Evolutionary conservation across 2,888 invertebrate species (phyloP).

Genomic region (Gymnosoma rotundatum): DNA sequence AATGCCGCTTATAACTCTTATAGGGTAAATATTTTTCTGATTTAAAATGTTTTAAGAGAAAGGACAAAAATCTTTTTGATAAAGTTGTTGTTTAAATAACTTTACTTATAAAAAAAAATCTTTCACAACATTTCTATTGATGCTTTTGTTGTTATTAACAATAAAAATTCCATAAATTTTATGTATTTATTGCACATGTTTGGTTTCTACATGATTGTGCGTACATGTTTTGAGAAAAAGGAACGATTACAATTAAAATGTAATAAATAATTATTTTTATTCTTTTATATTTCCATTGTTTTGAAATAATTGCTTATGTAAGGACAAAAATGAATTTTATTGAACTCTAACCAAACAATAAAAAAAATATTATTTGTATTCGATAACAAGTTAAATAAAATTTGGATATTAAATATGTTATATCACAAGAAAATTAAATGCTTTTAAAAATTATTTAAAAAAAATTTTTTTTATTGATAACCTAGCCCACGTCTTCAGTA

Average conservation of each 20-base stretch:
- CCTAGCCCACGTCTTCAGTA: no score
- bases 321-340: slow-evolving; percentile 36
- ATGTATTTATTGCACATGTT: slow-evolving; percentile 52
- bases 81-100: slow-evolving; percentile 19
- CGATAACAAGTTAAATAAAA: no score
- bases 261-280: slow-evolving; percentile 53
- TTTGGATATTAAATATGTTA: no score
- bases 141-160: slow-evolving; percentile 62
- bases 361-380: not conserved
- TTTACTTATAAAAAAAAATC: slow-evolving; percentile 33
- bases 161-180: slow-evolving; percentile 71
- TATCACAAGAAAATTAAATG: no score
- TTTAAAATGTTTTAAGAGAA: not conserved
- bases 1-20: not conserved
- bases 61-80: not conserved
- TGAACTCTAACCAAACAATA: not conserved
- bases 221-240: not conserved
- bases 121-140: slow-evolving; percentile 54
- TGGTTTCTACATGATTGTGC: slow-evolving; percentile 32
- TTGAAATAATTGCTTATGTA: slow-evolving; percentile 52
- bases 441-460: no score
- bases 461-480: no score
- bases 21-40: not conserved
- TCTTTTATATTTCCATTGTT: slow-evolving; percentile 43
- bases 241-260: slow-evolving; percentile 52